Conservation (phyloP, 1,140 invertebrate species). For the Trachymyrmex septentrionalis region DNA sequence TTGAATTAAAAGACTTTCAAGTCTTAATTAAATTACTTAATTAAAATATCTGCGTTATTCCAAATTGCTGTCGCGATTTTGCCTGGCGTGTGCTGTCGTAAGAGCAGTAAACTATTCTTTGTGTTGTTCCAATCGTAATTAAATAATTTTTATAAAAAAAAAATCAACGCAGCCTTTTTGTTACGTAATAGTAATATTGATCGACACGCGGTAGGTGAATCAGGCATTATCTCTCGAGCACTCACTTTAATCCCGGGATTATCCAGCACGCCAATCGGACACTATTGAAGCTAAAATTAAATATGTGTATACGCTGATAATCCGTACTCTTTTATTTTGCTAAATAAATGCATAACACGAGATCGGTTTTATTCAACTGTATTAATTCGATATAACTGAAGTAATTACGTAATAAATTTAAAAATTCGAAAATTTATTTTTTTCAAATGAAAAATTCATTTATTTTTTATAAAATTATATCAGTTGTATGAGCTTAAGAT, state of each 20-base stretch:
- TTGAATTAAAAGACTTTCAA: constrained; percentile 2
- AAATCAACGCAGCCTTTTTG: neutral
- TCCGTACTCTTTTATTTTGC: constrained; percentile 1
- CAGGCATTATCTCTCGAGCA: constrained; percentile 68
- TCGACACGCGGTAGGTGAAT: constrained; percentile 65
- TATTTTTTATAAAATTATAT: neutral
- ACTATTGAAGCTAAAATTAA: constrained; percentile 72
- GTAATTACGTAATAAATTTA: neutral
- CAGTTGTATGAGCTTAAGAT: neutral
- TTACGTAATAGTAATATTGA: constrained; percentile 32
- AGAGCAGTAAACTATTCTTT: neutral
- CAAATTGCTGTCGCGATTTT: neutral
- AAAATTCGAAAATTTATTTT: neutral
- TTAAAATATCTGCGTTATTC: constrained; percentile 1
- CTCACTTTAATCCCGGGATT: constrained; percentile 76
- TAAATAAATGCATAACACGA: constrained; percentile 51
- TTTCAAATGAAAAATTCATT: neutral
- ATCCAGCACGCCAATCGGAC: constrained; percentile 73
- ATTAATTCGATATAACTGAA: constrained; percentile 44
- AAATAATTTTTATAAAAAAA: constrained; percentile 24
- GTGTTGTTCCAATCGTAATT: neutral
- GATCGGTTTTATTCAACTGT: constrained; percentile 49
- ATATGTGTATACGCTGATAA: constrained; percentile 34
- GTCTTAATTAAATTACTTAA: constrained; percentile 16
- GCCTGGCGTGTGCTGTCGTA: neutral